A percentile compares a stretch with the other conserved stretches of the same genome.
These are phyloP conservation scores for Pantherophis vulpinus DNA, from an alignment of 2,797 vertebrate species.

Conservation along the genomic window DNA sequence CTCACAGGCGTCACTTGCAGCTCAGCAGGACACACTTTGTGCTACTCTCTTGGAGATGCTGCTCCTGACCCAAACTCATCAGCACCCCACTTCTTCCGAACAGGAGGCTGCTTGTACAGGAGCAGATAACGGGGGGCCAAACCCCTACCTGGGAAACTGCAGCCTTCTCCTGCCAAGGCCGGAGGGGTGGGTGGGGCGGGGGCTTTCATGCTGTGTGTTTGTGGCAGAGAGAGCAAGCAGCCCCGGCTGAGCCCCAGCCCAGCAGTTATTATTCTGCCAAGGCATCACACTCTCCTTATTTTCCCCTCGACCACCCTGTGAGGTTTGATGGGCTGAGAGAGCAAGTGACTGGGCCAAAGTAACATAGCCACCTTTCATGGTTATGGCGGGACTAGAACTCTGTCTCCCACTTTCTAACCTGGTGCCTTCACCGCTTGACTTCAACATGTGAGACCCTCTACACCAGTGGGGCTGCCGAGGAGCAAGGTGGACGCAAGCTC, in stretches of 20 bases:
- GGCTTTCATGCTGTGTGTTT: neutral
- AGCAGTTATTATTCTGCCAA: neutral
- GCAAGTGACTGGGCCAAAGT: neutral
- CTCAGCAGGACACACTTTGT: neutral
- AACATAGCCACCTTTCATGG: neutral
- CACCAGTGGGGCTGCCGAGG: neutral
- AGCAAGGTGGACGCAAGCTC: neutral
- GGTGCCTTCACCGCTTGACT: neutral
- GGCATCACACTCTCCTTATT: neutral
- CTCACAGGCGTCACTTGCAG: neutral
- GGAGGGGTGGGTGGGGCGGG: accelerated
- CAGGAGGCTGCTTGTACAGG: neutral
- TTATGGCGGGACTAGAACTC: neutral
- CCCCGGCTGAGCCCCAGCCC: neutral
- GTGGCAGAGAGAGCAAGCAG: neutral
- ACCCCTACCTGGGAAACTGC: neutral
- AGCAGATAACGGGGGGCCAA: neutral
- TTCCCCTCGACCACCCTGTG: neutral
- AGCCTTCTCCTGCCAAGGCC: neutral
- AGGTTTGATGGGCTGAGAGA: neutral
- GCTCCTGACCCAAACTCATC: neutral
- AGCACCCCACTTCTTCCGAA: neutral
- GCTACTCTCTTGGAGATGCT: neutral
- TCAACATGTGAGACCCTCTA: neutral
- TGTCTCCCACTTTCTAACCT: neutral